Conservation (phyloP, 2,113 vertebrate genomes). For the Cettia cetti region DNA sequence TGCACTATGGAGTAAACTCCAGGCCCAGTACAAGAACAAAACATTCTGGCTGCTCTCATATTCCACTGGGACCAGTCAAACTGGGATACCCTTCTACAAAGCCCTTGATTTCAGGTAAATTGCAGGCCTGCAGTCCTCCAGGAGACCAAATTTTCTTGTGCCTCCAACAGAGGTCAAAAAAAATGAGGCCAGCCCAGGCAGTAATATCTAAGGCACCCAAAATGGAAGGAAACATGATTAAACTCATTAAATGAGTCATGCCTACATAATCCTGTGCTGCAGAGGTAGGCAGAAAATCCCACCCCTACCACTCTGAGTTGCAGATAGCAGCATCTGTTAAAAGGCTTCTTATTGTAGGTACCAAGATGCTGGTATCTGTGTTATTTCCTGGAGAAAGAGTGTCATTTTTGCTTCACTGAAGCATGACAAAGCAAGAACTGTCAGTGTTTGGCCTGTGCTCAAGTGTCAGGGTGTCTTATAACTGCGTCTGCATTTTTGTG, state of each 20-base stretch:
- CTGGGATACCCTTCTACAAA: not conserved
- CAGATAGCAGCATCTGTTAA: not conserved
- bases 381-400: constrained; percentile 6
- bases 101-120: not conserved
- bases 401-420: constrained; percentile 26
- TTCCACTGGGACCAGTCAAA: not conserved
- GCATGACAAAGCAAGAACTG: constrained; percentile 3
- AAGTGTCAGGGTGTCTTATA: constrained; percentile 11
- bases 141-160: not conserved
- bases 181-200: not conserved
- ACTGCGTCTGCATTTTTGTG: not conserved
- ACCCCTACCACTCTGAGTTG: not conserved
- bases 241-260: not conserved
- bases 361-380: not conserved
- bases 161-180: not conserved
- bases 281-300: constrained; percentile 21
- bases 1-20: fast-evolving
- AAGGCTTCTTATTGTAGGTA: not conserved
- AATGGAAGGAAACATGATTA: constrained; percentile 7
- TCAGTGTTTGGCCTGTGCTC: not conserved
- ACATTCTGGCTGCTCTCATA: not conserved
- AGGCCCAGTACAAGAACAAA: not conserved
- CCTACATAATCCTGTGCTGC: not conserved
- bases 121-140: not conserved
- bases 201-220: not conserved